Evolutionary conservation across 2,888 invertebrate genomes (phyloP).

Genomic region (Nemotelus nigrinus): DNA sequence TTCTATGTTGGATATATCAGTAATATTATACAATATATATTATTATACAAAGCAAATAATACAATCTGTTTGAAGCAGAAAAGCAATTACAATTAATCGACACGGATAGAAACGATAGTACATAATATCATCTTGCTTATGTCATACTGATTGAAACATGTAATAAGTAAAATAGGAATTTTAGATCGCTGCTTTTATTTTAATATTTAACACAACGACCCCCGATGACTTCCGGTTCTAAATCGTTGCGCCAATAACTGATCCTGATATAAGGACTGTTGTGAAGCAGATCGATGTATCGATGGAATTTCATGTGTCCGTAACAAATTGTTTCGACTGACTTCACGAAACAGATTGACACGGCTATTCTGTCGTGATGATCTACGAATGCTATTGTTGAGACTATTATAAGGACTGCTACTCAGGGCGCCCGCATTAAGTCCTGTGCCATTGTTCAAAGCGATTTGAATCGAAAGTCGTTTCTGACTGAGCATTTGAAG

Average conservation of each 20-base stretch:
- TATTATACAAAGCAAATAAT: too few species aligned
- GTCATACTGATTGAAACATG: too few species aligned
- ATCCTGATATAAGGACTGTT: slow-evolving; percentile 34
- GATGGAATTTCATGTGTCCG: slow-evolving; percentile 56
- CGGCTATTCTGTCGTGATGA: slow-evolving; percentile 47
- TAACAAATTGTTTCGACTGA: slow-evolving; percentile 59
- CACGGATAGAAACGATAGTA: too few species aligned
- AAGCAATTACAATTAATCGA: too few species aligned
- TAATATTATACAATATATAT: too few species aligned
- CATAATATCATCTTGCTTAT: too few species aligned
- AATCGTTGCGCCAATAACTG: slow-evolving; percentile 12
- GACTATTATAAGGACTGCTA: not conserved
- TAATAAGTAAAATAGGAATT: too few species aligned
- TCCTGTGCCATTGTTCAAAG: slow-evolving; percentile 56
- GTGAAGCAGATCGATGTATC: slow-evolving; percentile 47
- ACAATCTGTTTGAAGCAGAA: too few species aligned
- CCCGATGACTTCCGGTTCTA: slow-evolving; percentile 15
- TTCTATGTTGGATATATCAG: too few species aligned
- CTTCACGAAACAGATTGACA: slow-evolving; percentile 56
- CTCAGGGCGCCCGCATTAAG: not conserved
- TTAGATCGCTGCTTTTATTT: too few species aligned
- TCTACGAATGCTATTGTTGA: slow-evolving; percentile 23
- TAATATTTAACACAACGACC: slow-evolving; percentile 23
- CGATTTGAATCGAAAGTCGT: slow-evolving; percentile 63
- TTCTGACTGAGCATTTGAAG: slow-evolving; percentile 62